Conservation (phyloP, 2,797 vertebrate genomes). For the Harpagifer antarcticus region DNA sequence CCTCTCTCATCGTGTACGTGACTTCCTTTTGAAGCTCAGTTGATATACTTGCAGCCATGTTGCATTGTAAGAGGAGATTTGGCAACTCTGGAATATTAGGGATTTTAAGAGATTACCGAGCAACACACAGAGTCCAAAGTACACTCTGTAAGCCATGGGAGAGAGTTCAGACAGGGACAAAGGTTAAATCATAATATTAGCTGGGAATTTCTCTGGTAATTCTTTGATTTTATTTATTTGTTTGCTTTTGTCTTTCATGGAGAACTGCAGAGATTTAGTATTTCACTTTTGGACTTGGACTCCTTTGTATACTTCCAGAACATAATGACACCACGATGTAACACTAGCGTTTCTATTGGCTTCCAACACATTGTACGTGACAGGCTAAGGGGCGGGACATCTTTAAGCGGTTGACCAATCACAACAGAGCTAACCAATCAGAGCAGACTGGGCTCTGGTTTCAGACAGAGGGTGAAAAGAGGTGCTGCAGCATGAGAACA, state of each 20-base stretch:
- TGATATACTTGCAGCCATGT: slow-evolving; percentile 6
- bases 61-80: slow-evolving; percentile 64
- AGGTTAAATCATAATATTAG: slow-evolving; percentile 21
- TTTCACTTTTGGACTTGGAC: neutral
- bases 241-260: neutral
- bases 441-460: no score
- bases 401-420: no score
- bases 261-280: neutral
- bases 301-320: no score
- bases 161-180: slow-evolving; percentile 42
- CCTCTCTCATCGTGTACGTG: neutral
- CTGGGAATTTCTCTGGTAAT: neutral
- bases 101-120: slow-evolving; percentile 73
- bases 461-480: no score
- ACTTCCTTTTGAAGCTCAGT: slow-evolving; percentile 13
- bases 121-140: slow-evolving; percentile 72
- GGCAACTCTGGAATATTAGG: slow-evolving; percentile 64
- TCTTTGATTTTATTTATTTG: no score
- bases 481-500: no score
- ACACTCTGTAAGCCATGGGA: slow-evolving; percentile 59
- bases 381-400: no score
- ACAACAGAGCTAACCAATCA: no score
- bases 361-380: no score
- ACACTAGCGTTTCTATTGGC: no score
- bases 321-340: no score